Evolutionary conservation across 2,888 invertebrate species (phyloP).

Genomic region (Liopterus haemorrhoidalis): DNA sequence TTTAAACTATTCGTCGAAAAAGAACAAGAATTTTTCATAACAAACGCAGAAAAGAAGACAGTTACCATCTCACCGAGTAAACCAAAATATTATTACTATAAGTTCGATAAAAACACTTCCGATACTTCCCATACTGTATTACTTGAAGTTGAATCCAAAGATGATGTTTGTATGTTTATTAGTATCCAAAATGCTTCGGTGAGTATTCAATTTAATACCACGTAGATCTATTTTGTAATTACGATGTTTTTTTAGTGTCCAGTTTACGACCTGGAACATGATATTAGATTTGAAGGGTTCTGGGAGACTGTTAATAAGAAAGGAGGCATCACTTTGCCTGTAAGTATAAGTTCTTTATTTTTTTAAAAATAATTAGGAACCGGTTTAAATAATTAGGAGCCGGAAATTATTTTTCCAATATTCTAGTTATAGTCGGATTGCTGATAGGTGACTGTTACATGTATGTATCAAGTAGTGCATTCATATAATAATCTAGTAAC

Average conservation of each 20-base stretch:
- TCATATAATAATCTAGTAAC: too few species aligned
- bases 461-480: too few species aligned
- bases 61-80: constrained; percentile 47
- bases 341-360: constrained; percentile 44
- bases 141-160: constrained; percentile 57
- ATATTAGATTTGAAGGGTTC: constrained; percentile 69
- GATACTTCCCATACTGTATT: constrained; percentile 47
- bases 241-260: constrained; percentile 68
- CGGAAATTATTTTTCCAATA: too few species aligned
- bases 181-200: constrained; percentile 72
- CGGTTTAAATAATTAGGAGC: too few species aligned
- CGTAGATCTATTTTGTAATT: constrained; percentile 9
- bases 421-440: too few species aligned
- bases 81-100: constrained; percentile 52
- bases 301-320: constrained; percentile 71
- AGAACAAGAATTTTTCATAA: constrained; percentile 55
- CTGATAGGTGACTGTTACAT: too few species aligned
- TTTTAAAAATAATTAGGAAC: neutral
- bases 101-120: constrained; percentile 40
- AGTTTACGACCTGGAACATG: constrained; percentile 73
- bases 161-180: constrained; percentile 66
- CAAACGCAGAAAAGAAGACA: constrained; percentile 44
- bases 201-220: constrained; percentile 37
- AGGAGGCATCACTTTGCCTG: constrained; percentile 74
- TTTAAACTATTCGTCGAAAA: constrained; percentile 56